Base-by-base conservation (phyloP, 2,888 invertebrate species). In the Autographa gamma region DNA sequence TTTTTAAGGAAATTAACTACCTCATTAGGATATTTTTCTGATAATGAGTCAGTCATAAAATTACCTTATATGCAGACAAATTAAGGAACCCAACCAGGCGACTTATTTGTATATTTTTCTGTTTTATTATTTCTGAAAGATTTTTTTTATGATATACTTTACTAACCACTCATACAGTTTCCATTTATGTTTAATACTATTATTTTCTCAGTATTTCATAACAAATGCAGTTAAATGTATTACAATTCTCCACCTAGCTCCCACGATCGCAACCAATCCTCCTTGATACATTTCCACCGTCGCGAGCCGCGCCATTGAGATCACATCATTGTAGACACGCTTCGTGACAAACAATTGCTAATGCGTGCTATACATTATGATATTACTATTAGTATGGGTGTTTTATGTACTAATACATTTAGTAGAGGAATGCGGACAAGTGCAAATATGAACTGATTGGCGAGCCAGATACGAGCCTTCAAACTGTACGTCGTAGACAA, bases 201-300 rank as follows among this genome's bases (percentile, higher is more conserved):
- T 9, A 0, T 14, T 19, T 18, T 2, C 18, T 19, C 0, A 54
- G 11, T 19, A 54, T 54, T 54, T 54, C 54, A 18, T 9, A 54
- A 54, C 52, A 19, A 18, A 9, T 9, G 1, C 31, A 16, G 60
- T 6, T 32, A 60, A 60, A 16, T 34, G 18, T n/a, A 60, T 18
- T 16, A 34, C 14, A 32, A 34, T n/a, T n/a, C 16, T 14, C 3
- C 59, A 18, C 34, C 61, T 68, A 25, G 34, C 58, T 64, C 79
- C 60, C 61, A 80, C 80, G 41, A 65, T 69, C 65, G 43, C 68
- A 83, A 88, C 86, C 75, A 71, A 85, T 85, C 84, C 83, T 82
- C 91, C 90, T 91, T 90, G 90, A 82, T 89, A 87, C 88, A 86
- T 81, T 88, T 88, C 83, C 80, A 54, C 32, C 48, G 67, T 74